Percentiles rank a stretch among this genome's conserved stretches.
phyloP scores from a whole-genome alignment of 2,797 vertebrate species.

The Eutrigla gurnardus region DNA sequence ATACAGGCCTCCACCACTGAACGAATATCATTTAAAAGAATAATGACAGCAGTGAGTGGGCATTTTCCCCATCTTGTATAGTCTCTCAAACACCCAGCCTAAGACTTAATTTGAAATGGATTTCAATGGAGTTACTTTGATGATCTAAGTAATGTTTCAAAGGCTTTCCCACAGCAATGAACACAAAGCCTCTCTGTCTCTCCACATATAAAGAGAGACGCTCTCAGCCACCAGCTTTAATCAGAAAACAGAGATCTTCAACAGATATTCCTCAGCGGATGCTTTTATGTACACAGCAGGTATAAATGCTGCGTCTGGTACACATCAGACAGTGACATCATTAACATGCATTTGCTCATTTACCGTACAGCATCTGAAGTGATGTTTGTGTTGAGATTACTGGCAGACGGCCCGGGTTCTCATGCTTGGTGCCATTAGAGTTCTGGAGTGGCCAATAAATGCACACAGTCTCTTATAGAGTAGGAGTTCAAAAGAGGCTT shows the following conservation, averaged over 20 bases:
- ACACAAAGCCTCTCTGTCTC: not conserved
- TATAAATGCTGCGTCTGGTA: conserved; percentile 22
- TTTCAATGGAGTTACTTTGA: not conserved
- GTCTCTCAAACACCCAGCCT: not conserved
- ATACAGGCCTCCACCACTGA: not conserved
- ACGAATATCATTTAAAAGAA: not conserved
- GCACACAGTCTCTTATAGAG: conserved; percentile 10
- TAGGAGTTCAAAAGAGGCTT: conserved; percentile 8
- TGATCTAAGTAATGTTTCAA: not conserved
- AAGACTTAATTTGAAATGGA: not conserved
- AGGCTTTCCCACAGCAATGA: not conserved
- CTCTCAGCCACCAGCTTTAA: not conserved
- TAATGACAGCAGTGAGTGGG: not conserved
- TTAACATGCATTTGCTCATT: conserved; percentile 14
- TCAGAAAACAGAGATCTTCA: conserved; percentile 21
- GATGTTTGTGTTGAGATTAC: conserved; percentile 18
- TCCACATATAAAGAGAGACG: not conserved
- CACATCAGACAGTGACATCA: conserved; percentile 14
- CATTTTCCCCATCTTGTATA: not conserved
- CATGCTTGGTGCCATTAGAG: conserved; percentile 23
- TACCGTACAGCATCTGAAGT: conserved; percentile 21
- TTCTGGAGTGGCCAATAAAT: conserved; percentile 20
- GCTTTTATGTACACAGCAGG: not conserved
- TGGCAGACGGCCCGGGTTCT: conserved; percentile 20
- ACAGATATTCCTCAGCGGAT: not conserved